A percentile compares a stretch with the other conserved stretches of the same genome.
phyloP scores from a whole-genome alignment of 2,797 vertebrate species.

The Loris lydekkerianus region DNA sequence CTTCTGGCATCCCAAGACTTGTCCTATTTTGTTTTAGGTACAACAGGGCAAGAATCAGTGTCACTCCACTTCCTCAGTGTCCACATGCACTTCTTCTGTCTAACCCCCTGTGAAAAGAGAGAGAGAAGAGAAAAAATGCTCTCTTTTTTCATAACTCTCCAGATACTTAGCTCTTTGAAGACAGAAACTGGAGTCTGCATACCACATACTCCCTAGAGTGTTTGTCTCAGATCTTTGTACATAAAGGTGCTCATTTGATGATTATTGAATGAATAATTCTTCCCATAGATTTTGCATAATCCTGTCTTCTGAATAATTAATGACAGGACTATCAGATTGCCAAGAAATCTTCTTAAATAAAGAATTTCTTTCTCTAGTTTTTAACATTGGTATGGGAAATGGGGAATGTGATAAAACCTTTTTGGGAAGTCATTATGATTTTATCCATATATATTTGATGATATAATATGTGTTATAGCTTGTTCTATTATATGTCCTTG shows the following conservation, averaged over 20 bases:
- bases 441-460: not conserved
- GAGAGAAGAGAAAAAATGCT: not conserved
- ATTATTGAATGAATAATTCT: constrained; percentile 9
- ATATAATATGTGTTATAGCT: not conserved
- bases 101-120: not conserved
- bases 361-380: not conserved
- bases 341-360: not conserved
- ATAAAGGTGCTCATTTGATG: not conserved
- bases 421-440: not conserved
- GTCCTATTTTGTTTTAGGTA: not conserved
- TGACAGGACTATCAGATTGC: not conserved
- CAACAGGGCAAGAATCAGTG: not conserved
- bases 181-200: not conserved
- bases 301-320: not conserved
- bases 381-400: not conserved
- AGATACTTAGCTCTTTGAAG: not conserved
- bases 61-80: not conserved
- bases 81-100: not conserved
- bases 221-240: not conserved
- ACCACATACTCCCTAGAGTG: not conserved
- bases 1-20: not conserved
- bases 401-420: not conserved
- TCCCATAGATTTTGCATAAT: not conserved
- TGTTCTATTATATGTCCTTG: not conserved
- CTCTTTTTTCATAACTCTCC: not conserved